phyloP scores from a whole-genome alignment of 2,888 invertebrate species.

The Galeopsomyia nigrocyanea region DNA sequence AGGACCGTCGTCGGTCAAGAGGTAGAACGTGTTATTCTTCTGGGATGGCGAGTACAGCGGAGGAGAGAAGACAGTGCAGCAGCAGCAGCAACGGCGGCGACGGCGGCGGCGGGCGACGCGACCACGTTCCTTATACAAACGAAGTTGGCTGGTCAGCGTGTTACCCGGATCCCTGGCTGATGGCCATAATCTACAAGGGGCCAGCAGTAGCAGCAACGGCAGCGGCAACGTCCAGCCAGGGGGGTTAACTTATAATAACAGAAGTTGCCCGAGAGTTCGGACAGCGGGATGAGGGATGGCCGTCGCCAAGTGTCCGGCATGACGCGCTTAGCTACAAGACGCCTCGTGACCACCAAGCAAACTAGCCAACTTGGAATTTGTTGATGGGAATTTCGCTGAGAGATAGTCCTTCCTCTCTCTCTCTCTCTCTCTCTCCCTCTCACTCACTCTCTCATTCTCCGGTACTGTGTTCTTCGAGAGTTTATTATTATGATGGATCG shows the following conservation, averaged over 20 bases:
- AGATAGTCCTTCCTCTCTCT: constrained; percentile 28
- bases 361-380: constrained; percentile 51
- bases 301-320: constrained; percentile 66
- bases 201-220: constrained; percentile 20
- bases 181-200: constrained; percentile 65
- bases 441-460: constrained; percentile 24
- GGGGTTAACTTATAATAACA: constrained; percentile 69
- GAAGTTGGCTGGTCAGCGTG: constrained; percentile 51
- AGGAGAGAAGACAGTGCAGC: not conserved
- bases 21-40: constrained; percentile 66
- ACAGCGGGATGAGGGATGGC: constrained; percentile 66
- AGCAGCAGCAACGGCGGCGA: too few species aligned
- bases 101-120: not conserved
- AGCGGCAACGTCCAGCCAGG: not conserved
- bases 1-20: constrained; percentile 52
- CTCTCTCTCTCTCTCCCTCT: not conserved
- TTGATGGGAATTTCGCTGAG: constrained; percentile 45
- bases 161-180: constrained; percentile 65
- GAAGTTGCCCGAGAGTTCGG: constrained; percentile 62
- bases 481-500: constrained; percentile 13
- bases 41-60: constrained; percentile 52
- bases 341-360: constrained; percentile 58
- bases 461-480: constrained; percentile 14
- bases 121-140: constrained; percentile 65
- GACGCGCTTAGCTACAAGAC: constrained; percentile 60